A percentile compares a stretch with the other conserved stretches of the same genome.
phyloP scores from a whole-genome alignment of 1,140 invertebrate species.

The Ooceraea biroi region DNA sequence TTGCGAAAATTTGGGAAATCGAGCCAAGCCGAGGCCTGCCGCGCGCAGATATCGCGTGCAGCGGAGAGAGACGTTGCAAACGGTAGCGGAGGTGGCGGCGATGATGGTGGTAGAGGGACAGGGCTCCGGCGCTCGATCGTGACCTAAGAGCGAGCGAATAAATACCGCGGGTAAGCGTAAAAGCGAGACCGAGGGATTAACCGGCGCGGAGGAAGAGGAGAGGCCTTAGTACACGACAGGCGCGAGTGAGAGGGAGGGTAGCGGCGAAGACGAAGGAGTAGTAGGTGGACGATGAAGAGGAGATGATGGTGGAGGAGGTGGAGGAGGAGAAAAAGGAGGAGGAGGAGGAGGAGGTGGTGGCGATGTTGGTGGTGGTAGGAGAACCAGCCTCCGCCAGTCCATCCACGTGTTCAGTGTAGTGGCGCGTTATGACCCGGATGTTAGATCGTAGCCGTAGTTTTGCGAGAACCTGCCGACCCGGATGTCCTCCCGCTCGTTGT shows the following conservation, averaged over 20 bases:
- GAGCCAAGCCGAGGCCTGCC: slow-evolving; percentile 37
- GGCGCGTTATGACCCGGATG: slow-evolving; percentile 87
- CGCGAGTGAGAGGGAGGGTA: slow-evolving; percentile 29
- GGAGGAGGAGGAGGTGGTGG: slow-evolving; percentile 67
- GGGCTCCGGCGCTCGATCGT: slow-evolving; percentile 67
- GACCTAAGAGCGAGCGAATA: slow-evolving; percentile 54
- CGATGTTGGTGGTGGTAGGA: slow-evolving; percentile 76
- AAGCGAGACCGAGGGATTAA: slow-evolving; percentile 57
- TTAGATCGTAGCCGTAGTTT: slow-evolving; percentile 86
- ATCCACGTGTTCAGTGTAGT: slow-evolving; percentile 87
- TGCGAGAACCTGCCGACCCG: slow-evolving; percentile 85
- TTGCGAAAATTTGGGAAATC: slow-evolving; percentile 60
- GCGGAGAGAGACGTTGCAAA: slow-evolving; percentile 63
- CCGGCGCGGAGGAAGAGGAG: slow-evolving; percentile 49
- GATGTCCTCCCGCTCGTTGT: slow-evolving; percentile 84
- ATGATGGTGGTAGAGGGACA: slow-evolving; percentile 70
- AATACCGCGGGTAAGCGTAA: slow-evolving; percentile 21
- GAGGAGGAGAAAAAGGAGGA: slow-evolving; percentile 60
- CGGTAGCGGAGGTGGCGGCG: slow-evolving; percentile 67
- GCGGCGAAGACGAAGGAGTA: slow-evolving; percentile 50
- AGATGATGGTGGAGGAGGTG: slow-evolving; percentile 57
- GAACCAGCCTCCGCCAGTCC: slow-evolving; percentile 83
- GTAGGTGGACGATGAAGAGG: slow-evolving; percentile 57
- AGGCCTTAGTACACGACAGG: slow-evolving; percentile 23
- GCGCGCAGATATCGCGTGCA: slow-evolving; percentile 62